phyloP scores from a whole-genome alignment of 2,888 invertebrate genomes.

The Carabus problematicus region DNA sequence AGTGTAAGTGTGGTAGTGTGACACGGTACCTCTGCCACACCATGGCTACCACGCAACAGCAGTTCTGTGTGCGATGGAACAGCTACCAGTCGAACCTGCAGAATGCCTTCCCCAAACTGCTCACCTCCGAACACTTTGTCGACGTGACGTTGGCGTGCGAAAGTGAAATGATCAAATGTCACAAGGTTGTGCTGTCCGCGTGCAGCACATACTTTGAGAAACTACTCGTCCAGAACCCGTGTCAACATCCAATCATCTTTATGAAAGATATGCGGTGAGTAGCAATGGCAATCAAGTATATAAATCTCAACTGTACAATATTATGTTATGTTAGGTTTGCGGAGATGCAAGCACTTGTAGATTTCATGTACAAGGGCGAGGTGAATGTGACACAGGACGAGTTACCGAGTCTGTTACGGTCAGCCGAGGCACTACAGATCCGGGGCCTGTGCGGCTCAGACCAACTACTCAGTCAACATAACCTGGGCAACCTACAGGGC shows the following conservation, averaged over 20 bases:
- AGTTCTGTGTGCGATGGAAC: conserved; percentile 83
- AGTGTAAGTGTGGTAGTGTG: no score
- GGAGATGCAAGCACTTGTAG: conserved; percentile 85
- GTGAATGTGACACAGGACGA: conserved; percentile 88
- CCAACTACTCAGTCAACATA: conserved; percentile 57
- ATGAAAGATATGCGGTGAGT: conserved; percentile 80
- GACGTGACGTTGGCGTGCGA: conserved; percentile 90
- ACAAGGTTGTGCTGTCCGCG: conserved; percentile 84
- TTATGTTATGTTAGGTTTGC: conserved; percentile 65
- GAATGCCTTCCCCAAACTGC: conserved; percentile 76
- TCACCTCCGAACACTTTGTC: conserved; percentile 82
- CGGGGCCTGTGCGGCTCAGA: conserved; percentile 68
- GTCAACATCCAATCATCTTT: conserved; percentile 84
- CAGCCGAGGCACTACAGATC: conserved; percentile 84
- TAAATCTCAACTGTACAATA: conserved; percentile 23
- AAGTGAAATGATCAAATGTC: conserved; percentile 84
- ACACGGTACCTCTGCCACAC: background rate
- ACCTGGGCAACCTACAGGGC: conserved; percentile 52
- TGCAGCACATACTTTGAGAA: conserved; percentile 86
- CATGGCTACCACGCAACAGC: conserved; percentile 59
- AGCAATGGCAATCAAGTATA: background rate
- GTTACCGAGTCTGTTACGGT: conserved; percentile 79
- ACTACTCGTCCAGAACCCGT: conserved; percentile 81
- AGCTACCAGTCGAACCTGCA: conserved; percentile 82
- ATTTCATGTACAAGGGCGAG: conserved; percentile 91